Conservation (phyloP, 1,140 invertebrate species). For the Goniozus legneri region DNA sequence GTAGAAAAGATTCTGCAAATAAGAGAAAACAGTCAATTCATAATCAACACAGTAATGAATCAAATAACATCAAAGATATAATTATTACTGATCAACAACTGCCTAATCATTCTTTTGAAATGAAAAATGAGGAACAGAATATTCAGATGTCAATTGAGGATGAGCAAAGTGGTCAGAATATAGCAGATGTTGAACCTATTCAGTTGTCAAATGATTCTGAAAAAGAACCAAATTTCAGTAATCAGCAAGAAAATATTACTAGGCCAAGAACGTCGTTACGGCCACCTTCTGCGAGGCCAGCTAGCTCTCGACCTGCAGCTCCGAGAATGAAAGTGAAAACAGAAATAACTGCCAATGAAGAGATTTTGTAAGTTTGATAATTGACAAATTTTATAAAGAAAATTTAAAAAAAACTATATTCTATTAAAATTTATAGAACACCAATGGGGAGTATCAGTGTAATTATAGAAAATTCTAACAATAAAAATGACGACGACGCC, state of each 20-base stretch:
- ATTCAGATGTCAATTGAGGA: too few species aligned
- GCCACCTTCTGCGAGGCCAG: conserved; percentile 67
- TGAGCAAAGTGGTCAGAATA: too few species aligned
- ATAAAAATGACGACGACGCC: conserved; percentile 45
- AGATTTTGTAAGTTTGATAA: conserved; percentile 40
- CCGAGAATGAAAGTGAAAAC: conserved; percentile 62
- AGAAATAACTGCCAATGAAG: conserved; percentile 50
- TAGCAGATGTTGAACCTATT: too few species aligned
- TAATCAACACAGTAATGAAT: neutral
- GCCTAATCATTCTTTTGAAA: neutral
- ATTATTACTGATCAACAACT: neutral
- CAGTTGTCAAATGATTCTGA: conserved; percentile 5
- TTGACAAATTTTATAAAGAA: too few species aligned
- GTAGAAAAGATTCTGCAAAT: conserved; percentile 9
- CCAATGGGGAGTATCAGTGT: conserved; percentile 58
- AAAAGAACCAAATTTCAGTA: conserved; percentile 7
- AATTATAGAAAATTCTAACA: conserved; percentile 64
- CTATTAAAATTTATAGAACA: conserved; percentile 26
- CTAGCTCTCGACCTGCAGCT: conserved; percentile 74
- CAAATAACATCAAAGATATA: neutral
- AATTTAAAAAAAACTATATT: conserved; percentile 39
- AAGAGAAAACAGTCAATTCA: neutral
- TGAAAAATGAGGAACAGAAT: too few species aligned
- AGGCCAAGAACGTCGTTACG: conserved; percentile 57
- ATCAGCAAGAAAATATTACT: conserved; percentile 16